A percentile compares a stretch with the other conserved stretches of the same genome.
Evolutionary conservation across 2,797 vertebrate species (phyloP).

Genomic region (Garrulus glandarius): DNA sequence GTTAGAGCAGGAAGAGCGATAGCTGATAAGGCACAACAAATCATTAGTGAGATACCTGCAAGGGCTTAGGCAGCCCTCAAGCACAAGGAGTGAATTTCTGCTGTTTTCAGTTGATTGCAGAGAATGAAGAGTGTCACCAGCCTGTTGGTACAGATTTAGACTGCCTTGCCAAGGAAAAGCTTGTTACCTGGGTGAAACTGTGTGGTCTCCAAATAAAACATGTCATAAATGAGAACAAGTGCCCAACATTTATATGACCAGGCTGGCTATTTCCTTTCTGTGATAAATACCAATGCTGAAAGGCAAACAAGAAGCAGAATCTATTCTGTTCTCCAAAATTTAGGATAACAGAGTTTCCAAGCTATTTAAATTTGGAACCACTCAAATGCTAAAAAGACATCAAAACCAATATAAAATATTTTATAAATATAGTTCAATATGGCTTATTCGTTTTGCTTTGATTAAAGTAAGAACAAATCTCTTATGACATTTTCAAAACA

Average conservation of each 20-base stretch:
- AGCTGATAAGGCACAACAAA: not conserved
- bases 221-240: not conserved
- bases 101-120: not conserved
- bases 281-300: not conserved
- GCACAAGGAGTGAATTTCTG: not conserved
- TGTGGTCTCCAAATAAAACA: not conserved
- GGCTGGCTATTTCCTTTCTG: not conserved
- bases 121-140: not conserved
- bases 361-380: not conserved
- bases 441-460: constrained; percentile 12
- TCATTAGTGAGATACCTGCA: not conserved
- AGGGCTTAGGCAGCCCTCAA: not conserved
- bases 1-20: not conserved
- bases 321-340: not conserved
- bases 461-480: constrained; percentile 31
- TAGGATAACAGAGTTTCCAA: not conserved
- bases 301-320: not conserved
- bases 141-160: not conserved
- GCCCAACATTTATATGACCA: not conserved
- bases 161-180: not conserved
- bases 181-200: not conserved
- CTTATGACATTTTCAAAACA: constrained; percentile 36
- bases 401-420: not conserved
- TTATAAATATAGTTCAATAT: not conserved
- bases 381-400: not conserved